Percentiles rank a stretch among this genome's conserved stretches.
phyloP scores from a whole-genome alignment of 1,140 invertebrate species.

The Hyposmocoma kahamanoa region DNA sequence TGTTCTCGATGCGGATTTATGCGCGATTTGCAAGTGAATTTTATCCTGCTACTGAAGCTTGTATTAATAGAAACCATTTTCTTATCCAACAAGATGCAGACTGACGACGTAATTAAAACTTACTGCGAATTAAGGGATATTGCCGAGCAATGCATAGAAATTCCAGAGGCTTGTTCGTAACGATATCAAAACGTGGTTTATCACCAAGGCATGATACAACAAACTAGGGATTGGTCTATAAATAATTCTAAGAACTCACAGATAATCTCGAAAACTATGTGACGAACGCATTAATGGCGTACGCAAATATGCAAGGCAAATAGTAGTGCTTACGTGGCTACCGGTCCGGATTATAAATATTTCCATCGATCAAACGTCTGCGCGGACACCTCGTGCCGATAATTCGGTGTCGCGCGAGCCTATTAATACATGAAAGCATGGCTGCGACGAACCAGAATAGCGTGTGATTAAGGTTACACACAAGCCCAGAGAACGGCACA shows the following conservation, averaged over 20 bases:
- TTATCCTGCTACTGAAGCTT: not conserved
- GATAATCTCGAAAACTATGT: too few relatives aligned
- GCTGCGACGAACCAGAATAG: too few relatives aligned
- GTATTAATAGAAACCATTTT: constrained; percentile 2
- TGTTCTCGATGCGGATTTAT: constrained; percentile 1
- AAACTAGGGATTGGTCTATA: too few relatives aligned
- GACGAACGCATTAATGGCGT: too few relatives aligned
- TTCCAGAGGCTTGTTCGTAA: too few relatives aligned
- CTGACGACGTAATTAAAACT: constrained; percentile 1
- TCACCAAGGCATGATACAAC: too few relatives aligned
- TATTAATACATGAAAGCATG: constrained; percentile 1
- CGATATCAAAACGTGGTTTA: too few relatives aligned
- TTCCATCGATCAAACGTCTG: constrained; percentile 9
- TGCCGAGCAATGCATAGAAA: too few relatives aligned
- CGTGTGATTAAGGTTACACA: not conserved
- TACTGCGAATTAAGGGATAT: too few relatives aligned
- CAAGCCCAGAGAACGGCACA: not conserved
- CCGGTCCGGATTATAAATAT: constrained; percentile 13
- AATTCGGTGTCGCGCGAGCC: not conserved
- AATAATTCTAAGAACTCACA: too few relatives aligned
- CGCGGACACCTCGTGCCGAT: constrained; percentile 7
- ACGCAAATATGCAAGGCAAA: not conserved
- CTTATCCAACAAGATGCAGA: not conserved
- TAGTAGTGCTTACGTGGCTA: not conserved
- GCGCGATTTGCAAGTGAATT: not conserved